phyloP scores from a whole-genome alignment of 2,113 vertebrate species.

The Gallinago paraguaiae region DNA sequence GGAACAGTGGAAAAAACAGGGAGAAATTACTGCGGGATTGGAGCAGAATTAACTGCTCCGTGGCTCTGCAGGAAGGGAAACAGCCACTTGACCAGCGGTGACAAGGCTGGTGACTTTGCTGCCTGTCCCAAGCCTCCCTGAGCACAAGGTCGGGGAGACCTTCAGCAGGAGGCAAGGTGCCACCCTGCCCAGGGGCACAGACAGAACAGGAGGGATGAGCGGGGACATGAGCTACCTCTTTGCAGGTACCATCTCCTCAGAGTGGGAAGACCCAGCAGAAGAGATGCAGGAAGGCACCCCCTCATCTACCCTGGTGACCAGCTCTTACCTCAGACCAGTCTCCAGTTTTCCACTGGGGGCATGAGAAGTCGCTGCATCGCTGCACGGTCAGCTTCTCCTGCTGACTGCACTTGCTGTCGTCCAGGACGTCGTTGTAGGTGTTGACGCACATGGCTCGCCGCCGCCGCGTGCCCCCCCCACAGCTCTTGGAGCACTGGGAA shows the following conservation, averaged over 20 bases:
- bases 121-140: background rate
- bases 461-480: constrained; percentile 85
- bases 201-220: background rate
- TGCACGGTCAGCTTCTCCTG: constrained; percentile 88
- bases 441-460: constrained; percentile 89
- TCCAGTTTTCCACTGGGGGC: constrained; percentile 91
- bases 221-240: background rate
- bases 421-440: constrained; percentile 79
- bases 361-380: constrained; percentile 88
- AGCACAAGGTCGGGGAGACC: background rate
- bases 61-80: background rate
- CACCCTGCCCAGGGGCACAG: rapidly evolving
- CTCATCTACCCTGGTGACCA: background rate
- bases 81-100: background rate
- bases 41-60: background rate
- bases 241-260: background rate
- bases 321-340: constrained; percentile 95
- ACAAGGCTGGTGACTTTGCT: background rate
- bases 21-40: background rate
- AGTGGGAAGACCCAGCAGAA: too few species aligned
- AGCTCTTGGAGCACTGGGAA: constrained; percentile 92
- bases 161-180: background rate
- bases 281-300: background rate
- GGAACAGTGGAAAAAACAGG: background rate
- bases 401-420: constrained; percentile 90